phyloP scores from a whole-genome alignment of 2,797 vertebrate species.

The Crocodylus rhombifer region DNA sequence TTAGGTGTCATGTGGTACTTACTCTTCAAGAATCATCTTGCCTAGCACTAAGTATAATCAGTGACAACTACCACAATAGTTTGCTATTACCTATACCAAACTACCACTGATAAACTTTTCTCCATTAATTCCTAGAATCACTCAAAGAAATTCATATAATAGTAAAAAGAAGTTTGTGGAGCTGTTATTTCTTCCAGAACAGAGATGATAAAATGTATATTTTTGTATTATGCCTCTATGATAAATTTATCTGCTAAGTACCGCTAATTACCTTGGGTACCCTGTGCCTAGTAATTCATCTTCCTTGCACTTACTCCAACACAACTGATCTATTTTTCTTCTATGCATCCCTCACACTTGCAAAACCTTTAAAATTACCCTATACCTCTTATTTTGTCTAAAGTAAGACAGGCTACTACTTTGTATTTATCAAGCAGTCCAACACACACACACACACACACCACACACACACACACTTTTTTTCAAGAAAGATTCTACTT shows the following conservation, averaged over 20 bases:
- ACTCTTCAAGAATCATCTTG: neutral
- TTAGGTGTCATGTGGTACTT: too few relatives aligned
- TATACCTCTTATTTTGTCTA: neutral
- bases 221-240: neutral
- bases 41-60: too few relatives aligned
- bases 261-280: neutral
- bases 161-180: neutral
- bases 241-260: too few relatives aligned
- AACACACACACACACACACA: neutral
- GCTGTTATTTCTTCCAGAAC: neutral
- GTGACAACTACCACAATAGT: too few relatives aligned
- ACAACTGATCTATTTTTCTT: neutral
- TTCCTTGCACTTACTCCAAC: neutral
- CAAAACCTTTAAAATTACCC: neutral
- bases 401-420: neutral
- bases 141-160: neutral
- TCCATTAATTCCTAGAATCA: neutral
- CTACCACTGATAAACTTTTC: neutral
- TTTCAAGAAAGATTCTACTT: accelerated
- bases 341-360: too few relatives aligned
- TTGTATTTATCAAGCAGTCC: neutral
- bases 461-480: too few relatives aligned
- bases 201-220: neutral
- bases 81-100: neutral
- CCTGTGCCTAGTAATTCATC: neutral